Evolutionary conservation across 2,888 invertebrate genomes (phyloP), one percentile per base, ranked within the genome.

Genomic region (Tillus elongatus): DNA sequence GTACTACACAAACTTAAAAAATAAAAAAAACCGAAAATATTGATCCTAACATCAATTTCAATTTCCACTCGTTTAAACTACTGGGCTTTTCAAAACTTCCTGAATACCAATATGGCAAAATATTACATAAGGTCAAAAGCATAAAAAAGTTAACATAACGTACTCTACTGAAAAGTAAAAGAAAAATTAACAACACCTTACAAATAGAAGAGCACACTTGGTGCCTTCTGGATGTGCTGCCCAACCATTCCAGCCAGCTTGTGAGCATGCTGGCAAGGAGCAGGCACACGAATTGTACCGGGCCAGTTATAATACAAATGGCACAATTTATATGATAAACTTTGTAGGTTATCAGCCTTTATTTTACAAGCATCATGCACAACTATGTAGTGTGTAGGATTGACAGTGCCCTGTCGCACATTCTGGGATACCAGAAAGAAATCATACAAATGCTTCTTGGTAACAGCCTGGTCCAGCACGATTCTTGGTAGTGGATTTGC

Each of bases 221-320:
- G 84, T 13, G 74, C 66, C 35, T 75, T 72, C 42, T 81, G 77
- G 9, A 93, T 68, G 51, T 74, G 81, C 60, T 89, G 82, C 0
- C 95, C 95, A 0, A 92, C 79, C 15, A 95, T 67, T 47, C 75
- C 83, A 0, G 92, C 92, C 45, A 93, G 65, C 60, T 93, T 93
- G 62, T 96, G 95, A 0, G 95, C 93, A 61, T 95, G 95, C 61
- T 74, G 81, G 55, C 86, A 86, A 0, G 87, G 86, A 0, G 95
- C 95, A 0, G 96, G 95, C 15, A 93, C 88, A 24, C 91, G 68
- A 1, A 96, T 81, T 0, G 92, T 90, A 2, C 95, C 95, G 0
- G 91, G 81, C 93, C 93, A 96, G 68, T 96, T 95, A 67, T 90
- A 95, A 63, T 96, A 95, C 56, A 95, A 60, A 60, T 92, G 88